Conservation (phyloP, 92 coral and sea anemone genomes). For the Heteractis magnifica region DNA sequence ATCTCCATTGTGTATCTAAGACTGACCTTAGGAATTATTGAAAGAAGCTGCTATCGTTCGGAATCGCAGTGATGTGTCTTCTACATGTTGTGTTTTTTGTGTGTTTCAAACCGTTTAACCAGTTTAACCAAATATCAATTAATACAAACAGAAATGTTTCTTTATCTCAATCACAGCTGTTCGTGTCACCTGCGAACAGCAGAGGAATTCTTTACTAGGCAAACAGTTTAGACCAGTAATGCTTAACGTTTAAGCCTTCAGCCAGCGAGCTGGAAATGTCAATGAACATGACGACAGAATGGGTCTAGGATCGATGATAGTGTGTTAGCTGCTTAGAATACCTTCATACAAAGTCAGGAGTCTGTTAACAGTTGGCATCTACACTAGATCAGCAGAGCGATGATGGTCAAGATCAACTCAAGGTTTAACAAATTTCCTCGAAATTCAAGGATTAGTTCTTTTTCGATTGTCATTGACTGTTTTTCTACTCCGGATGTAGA, state of each 20-base stretch:
- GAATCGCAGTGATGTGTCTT: not conserved
- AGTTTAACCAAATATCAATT: not conserved
- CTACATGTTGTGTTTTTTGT: not conserved
- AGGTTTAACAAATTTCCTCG: not conserved
- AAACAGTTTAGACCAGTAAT: not conserved
- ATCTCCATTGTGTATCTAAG: too few relatives aligned
- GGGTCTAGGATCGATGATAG: constrained; percentile 13
- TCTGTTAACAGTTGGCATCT: constrained; percentile 23
- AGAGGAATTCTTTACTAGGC: not conserved
- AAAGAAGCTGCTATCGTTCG: not conserved
- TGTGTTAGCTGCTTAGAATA: constrained; percentile 15
- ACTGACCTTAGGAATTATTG: too few relatives aligned
- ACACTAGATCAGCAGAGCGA: not conserved
- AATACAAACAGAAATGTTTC: not conserved
- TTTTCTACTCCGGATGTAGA: not conserved
- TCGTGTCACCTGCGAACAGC: not conserved
- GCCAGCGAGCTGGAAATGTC: not conserved
- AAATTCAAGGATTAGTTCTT: constrained; percentile 4
- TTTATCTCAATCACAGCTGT: not conserved
- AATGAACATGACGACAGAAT: not conserved
- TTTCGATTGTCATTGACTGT: not conserved
- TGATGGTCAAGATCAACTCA: not conserved
- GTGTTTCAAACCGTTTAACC: not conserved
- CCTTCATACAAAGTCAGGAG: constrained; percentile 25
- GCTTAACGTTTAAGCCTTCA: not conserved